Evolutionary conservation across 2,113 vertebrate genomes (phyloP).

Genomic region (Athene noctua): DNA sequence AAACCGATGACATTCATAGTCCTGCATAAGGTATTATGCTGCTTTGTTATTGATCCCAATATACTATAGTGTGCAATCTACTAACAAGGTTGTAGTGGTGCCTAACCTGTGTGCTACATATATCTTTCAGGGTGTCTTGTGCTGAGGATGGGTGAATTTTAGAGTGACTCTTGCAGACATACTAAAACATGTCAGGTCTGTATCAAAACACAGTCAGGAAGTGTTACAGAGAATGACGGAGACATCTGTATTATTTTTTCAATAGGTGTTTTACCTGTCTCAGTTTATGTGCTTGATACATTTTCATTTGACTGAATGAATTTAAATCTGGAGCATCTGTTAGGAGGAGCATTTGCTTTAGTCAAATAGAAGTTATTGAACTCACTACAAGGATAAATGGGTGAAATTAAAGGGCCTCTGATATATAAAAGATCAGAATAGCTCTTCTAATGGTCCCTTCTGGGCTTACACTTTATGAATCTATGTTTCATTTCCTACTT

Average conservation of each 20-base stretch:
- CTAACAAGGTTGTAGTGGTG: not conserved
- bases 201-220: not conserved
- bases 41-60: not conserved
- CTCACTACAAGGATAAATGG: conserved; percentile 41
- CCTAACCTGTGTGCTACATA: not conserved
- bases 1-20: not conserved
- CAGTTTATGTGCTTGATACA: not conserved
- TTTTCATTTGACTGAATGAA: not conserved
- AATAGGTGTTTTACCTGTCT: not conserved
- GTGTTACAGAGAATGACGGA: not conserved
- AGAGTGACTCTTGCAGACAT: not conserved
- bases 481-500: conserved; percentile 67
- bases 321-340: conserved; percentile 21
- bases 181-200: not conserved
- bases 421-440: conserved; percentile 33
- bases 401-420: conserved; percentile 56
- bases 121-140: not conserved
- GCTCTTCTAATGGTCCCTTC: conserved; percentile 47
- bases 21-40: not conserved
- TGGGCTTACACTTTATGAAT: conserved; percentile 67
- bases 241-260: not conserved
- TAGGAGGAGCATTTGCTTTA: conserved; percentile 21
- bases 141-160: not conserved
- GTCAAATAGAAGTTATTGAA: conserved; percentile 48
- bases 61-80: not conserved